Base-by-base conservation (phyloP, 1,140 invertebrate genomes). In the Octopus bimaculoides region DNA sequence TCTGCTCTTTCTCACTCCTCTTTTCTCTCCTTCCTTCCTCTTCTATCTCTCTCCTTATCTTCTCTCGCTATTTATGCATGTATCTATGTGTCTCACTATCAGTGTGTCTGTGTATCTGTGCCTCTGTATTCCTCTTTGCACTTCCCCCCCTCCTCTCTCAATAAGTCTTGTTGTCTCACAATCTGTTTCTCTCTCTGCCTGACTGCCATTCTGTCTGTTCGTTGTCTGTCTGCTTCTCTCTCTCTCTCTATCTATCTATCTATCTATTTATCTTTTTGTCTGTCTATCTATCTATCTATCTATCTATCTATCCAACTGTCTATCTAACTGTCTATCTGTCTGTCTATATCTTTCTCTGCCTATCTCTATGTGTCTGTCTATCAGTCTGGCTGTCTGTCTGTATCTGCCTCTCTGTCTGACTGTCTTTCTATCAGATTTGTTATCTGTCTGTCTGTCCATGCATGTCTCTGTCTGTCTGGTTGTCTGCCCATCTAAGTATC, bases 161-260 rank as follows among this genome's bases (percentile, higher is more conserved):
- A 1, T 75, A 1, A 14, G 1, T 77, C 53, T 77, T 4, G 53
- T 17, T 77, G 52, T 55, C 53, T 77, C 4, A 54, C 54, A 54
- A 0, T 79, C 66, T 79, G 7, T 77, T 53, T 77, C 76, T 77
- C 76, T 77, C 76, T 77, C 41, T 77, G 20, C 54, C 76, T 77
- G 8, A 54, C 77, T 26, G 52, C n/a, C 53, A 41, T 41, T 41
- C 26, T 41, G 26, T 41, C 26, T 41, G 26, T 41, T 41, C 26
- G 2, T 41, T 41, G 26, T 41, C 26, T 41, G 26, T 41, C 26
- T 41, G 26, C 26, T 41, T 41, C 26, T 41, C 26, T 41, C 26
- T 41, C 2, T 0, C 26, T 41, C 26, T 41, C 26, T 41, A 1
- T 0, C 26, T 41, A 41, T 41, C 26, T 41, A 41, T 41, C 26